Conservation (phyloP, 2,888 invertebrate genomes). For the Pherbina coryleti region DNA sequence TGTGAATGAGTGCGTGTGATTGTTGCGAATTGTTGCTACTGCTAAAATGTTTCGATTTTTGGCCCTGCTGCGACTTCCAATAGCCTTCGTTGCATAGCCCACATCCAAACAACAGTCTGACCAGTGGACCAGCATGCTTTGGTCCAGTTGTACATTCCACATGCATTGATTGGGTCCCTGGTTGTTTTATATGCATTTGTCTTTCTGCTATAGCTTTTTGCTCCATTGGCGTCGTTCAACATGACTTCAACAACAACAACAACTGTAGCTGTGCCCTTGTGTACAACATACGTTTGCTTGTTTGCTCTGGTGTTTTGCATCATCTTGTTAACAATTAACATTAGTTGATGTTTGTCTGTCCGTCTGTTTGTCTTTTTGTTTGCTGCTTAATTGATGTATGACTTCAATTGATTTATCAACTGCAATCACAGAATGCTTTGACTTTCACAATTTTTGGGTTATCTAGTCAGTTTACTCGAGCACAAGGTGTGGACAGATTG, state of each 20-base stretch:
- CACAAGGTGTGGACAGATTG: conserved; percentile 48
- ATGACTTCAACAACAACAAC: background rate
- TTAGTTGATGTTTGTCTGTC: conserved; percentile 36
- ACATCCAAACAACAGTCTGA: background rate
- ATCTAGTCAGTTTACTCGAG: background rate
- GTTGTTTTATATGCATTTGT: conserved; percentile 20
- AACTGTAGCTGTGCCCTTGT: background rate
- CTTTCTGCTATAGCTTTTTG: background rate
- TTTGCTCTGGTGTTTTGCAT: conserved; percentile 24
- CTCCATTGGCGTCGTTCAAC: background rate
- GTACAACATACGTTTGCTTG: background rate
- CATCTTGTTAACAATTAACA: conserved; percentile 37
- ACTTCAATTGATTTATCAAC: conserved; percentile 20
- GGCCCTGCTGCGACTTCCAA: background rate
- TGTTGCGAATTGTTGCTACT: background rate
- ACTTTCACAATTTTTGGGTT: conserved; percentile 7
- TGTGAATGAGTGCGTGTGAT: background rate
- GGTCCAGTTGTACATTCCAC: background rate
- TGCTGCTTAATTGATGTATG: conserved; percentile 36
- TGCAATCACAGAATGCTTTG: conserved; percentile 1
- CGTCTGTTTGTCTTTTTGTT: background rate
- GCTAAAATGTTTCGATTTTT: background rate
- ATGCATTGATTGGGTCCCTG: conserved; percentile 29
- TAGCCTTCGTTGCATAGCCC: no score
- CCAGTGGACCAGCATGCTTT: background rate